Evolutionary conservation across 2,113 vertebrate genomes (phyloP), one percentile per base, ranked within the genome.

Genomic region (Poeciliopsis turrubarensis): DNA sequence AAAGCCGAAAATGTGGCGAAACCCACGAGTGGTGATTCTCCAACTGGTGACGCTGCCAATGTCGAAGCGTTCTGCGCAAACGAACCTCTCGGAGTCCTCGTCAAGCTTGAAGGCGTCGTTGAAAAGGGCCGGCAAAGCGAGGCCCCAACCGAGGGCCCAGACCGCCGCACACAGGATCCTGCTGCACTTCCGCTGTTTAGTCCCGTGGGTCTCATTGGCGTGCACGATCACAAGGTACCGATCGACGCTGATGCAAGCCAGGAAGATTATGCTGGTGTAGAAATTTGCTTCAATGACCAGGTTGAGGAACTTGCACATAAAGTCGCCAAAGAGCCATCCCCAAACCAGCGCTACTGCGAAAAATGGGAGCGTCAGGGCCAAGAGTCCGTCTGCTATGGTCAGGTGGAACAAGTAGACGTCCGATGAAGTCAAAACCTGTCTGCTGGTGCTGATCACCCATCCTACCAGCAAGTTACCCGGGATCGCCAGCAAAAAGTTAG

Each of bases 201-300:
- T 47, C 30, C 26, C 47, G 3, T 68, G 19, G 0, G 63, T 64
- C 27, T 82, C 80, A 0, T 66, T 71, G 32, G 93, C 79, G 0
- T 7, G 87, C 60, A 94, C 93, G 0, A 95, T 93, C 54, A 86
- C 89, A 1, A 92, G 78, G 31, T 92, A 95, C 2, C 94, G 92
- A 14, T 95, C 93, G 0, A 93, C 22, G 67, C 94, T 95, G 9
- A 95, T 95, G 1, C 93, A 94, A 6, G 88, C 89, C 72, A 95
- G 81, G 60, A 95, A 93, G 70, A 95, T 84, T 70, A 94, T 91
- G 85, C 94, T 93, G 86, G 92, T 93, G 89, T 94, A 94, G 90
- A 94, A 94, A 83, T 92, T 95, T 3, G 90, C 72, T 1, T 93
- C 91, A 0, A 79, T 44, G 17, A 90, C 10, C 1, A 94, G 63